Base-by-base conservation (phyloP, 2,888 invertebrate genomes). In the Macrostomum cliftonense region DNA sequence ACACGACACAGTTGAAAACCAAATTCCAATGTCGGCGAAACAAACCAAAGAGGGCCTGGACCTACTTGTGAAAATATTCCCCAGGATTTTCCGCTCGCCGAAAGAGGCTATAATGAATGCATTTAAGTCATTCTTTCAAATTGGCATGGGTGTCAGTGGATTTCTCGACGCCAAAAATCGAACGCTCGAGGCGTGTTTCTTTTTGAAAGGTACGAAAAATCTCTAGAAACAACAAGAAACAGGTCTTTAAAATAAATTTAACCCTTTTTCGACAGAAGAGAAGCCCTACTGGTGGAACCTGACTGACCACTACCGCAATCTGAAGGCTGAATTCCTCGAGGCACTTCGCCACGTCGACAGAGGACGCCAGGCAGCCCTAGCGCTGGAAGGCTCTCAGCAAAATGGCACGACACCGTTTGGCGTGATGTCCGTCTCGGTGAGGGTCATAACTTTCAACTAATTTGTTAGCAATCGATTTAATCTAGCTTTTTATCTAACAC, bases 241-340 rank as follows among this genome's bases (percentile, higher is more conserved):
- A 28, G 4, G 4, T 28, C 28, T 28, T 28, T 7, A 28, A 4
- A 9, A 28, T 7, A 7, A 28, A 4, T 28, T 28, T 9, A 28
- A 4, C 2, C 2, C 11, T 2, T 9, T 40, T 40, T 4, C 11
- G 2, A 7, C 19, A 45, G 45, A 45, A 12, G 45, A 45, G 38
- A 45, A 45, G 36, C 60, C 61, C 1, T 55, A 59, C 43, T 61
- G 61, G 61, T 58, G 54, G 55, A 56, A 60, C 45, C 44, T 61
- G 36, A 52, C 44, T 7, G 52, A 28, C 13, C 47, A 56, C n/a
- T 46, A 54, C 38, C 51, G 51, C 9, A 53, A 54, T n/a, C 48
- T 60, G 12, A n/a, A 39, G 9, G 50, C 49, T 2, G 39, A 56
- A 45, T 45, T 45, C 36, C 12, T 16, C 28, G 28, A 28, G 28